Base-by-base conservation (phyloP, 2,888 invertebrate genomes). In the Empis stercorea region DNA sequence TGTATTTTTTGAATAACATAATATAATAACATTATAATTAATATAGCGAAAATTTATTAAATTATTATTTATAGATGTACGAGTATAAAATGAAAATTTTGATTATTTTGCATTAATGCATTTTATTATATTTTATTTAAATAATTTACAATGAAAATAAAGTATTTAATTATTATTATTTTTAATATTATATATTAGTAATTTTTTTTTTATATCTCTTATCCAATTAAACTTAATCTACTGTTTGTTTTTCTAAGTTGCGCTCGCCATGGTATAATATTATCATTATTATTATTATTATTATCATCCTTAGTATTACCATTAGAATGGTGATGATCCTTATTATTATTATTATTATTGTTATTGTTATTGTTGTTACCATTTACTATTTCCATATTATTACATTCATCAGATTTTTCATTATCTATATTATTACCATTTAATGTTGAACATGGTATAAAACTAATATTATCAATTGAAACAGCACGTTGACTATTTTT, bases 191-290 rank as follows among this genome's bases (percentile, higher is more conserved):
- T n/a, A n/a, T n/a, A n/a, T n/a, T n/a, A n/a, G n/a, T n/a, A n/a
- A n/a, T n/a, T n/a, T n/a, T n/a, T n/a, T n/a, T n/a, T n/a, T n/a
- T n/a, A n/a, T n/a, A 13, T 6, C 10, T 15, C 41, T 43, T 61
- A 78, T 65, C 85, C 87, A 61, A 88, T 75, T 57, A 89, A 74
- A 67, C 86, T 88, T 51, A 91, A 76, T 64, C 86, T 87, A 73
- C 89, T 89, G 68, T 89, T 89, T 14, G 91, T 91, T 70, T 91
- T 91, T 62, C 89, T 78, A 43, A 91, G 72, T 61, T 89, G 87
- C 30, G 89, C 87, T 59, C 89, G 76, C 91, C 91, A 91, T 2
- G 91, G 91, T 51, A 89, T 89, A 45, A 88, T 87, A 59, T 79
- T 80, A 30, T 79, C 74, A 48, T 72, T 75, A 37, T 78, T 76